phyloP scores from a whole-genome alignment of 2,888 invertebrate genomes.

The Rapana venosa region DNA sequence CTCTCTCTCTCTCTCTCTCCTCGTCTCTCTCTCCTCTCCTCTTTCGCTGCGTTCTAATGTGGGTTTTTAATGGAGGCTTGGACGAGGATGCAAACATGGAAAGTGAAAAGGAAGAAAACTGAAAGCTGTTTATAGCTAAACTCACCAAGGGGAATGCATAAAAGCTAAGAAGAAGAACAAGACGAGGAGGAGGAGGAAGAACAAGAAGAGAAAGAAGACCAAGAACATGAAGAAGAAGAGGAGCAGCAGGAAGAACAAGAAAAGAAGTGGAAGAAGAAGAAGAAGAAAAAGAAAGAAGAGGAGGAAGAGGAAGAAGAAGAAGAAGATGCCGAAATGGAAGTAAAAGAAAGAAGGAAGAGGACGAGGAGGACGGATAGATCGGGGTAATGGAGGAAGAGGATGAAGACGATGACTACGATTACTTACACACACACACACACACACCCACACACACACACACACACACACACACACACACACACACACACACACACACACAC shows the following conservation, averaged over 20 bases:
- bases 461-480: slow-evolving; percentile 25
- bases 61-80: too few relatives aligned
- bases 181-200: not conserved
- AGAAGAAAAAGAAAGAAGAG: not conserved
- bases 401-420: not conserved
- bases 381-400: too few relatives aligned
- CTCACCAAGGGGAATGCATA: too few relatives aligned
- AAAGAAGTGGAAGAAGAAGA: not conserved
- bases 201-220: too few relatives aligned
- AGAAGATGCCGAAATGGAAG: not conserved
- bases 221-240: too few relatives aligned
- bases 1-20: too few relatives aligned
- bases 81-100: too few relatives aligned
- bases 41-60: not conserved
- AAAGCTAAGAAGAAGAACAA: not conserved
- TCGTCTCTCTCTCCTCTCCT: not conserved
- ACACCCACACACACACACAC: not conserved
- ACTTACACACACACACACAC: not conserved
- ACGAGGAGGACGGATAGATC: too few relatives aligned
- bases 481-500: slow-evolving; percentile 20
- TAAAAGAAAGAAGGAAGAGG: too few relatives aligned
- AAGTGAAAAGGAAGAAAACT: too few relatives aligned
- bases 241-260: too few relatives aligned
- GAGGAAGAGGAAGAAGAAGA: not conserved
- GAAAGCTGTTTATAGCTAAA: too few relatives aligned